Base-by-base conservation (phyloP, 2,113 vertebrate genomes). In the Hyperoodon ampullatus region DNA sequence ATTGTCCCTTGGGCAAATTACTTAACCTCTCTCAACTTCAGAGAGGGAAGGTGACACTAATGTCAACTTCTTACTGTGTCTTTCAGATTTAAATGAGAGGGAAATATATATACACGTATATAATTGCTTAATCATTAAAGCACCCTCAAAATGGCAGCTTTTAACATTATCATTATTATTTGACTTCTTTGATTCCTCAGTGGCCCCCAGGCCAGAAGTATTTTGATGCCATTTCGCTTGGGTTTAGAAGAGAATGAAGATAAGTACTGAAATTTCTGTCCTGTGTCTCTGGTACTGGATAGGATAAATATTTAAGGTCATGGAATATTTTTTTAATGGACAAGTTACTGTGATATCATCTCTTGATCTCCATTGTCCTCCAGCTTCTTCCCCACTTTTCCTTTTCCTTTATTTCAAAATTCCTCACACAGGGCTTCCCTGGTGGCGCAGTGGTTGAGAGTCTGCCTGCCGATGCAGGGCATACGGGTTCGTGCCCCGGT, bases 161-260 rank as follows among this genome's bases (percentile, higher is more conserved):
- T 93, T n/a, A 83, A 18, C 1, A 55, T 77, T 33, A 26, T 28
- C 19, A 66, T 50, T 88, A 81, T 85, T 85, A 74, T 83, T 63
- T 74, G 35, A 70, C 15, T 33, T 78, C 33, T 83, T 39, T 88
- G n/a, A 84, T 61, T 90, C 42, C 63, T 96, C 15, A 30, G 11
- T 21, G 33, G 42, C 21, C 33, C 66, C n/a, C 16, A 55, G 71
- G 39, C 28, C 28, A 13, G 28, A 71, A 77, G 12, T 86, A 87
- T 72, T 95, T 94, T 80, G 16, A 61, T 91, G 21, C 3, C 18
- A 63, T 86, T 95, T 94, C 63, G 63, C 42, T 74, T 39, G 7
- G 15, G 42, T 74, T 95, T 81, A 80, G 63, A 85, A 88, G 13
- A 88, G 10, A 80, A 72, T 93, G 35, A 94, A 96, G 28, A 60